These are phyloP conservation scores for Torymus aiolomorphi DNA, from an alignment of 2,888 invertebrate species.

Conservation along the genomic window DNA sequence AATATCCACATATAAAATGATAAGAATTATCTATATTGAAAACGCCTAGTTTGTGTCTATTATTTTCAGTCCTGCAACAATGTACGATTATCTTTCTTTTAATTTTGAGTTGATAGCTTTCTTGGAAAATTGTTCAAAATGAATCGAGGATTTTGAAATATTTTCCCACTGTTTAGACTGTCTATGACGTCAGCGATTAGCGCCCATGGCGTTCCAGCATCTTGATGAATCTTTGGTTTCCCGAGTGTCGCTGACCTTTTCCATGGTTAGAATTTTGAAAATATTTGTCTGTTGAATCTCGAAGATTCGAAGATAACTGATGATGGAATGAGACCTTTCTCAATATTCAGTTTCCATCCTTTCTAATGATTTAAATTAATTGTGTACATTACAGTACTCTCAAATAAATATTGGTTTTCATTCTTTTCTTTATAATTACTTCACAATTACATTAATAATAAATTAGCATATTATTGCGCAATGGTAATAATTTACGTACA, in stretches of 20 bases:
- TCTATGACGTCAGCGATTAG: neutral
- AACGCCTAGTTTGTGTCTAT: too few relatives aligned
- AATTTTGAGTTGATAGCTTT: conserved; percentile 27
- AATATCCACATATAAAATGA: too few relatives aligned
- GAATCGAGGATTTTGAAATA: neutral
- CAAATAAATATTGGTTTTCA: too few relatives aligned
- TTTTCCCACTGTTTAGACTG: conserved; percentile 10
- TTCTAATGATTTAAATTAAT: too few relatives aligned
- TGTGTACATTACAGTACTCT: too few relatives aligned
- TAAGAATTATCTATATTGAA: too few relatives aligned
- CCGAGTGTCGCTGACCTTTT: conserved; percentile 27
- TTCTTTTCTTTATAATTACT: too few relatives aligned
- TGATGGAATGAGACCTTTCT: too few relatives aligned
- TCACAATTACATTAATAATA: neutral
- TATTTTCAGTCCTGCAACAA: too few relatives aligned
- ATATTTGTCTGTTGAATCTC: neutral
- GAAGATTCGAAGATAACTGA: too few relatives aligned
- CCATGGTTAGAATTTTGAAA: conserved; percentile 9
- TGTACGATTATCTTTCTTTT: conserved; percentile 8
- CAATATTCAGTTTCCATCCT: too few relatives aligned
- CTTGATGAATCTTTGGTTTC: neutral
- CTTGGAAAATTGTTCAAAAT: neutral
- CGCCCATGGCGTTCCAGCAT: neutral
- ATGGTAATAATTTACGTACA: conserved; percentile 4
- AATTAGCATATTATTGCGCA: neutral